A percentile compares a stretch with the other conserved stretches of the same genome.
Evolutionary conservation across 1,140 invertebrate genomes (phyloP).

Genomic region (Aphelinus certus): DNA sequence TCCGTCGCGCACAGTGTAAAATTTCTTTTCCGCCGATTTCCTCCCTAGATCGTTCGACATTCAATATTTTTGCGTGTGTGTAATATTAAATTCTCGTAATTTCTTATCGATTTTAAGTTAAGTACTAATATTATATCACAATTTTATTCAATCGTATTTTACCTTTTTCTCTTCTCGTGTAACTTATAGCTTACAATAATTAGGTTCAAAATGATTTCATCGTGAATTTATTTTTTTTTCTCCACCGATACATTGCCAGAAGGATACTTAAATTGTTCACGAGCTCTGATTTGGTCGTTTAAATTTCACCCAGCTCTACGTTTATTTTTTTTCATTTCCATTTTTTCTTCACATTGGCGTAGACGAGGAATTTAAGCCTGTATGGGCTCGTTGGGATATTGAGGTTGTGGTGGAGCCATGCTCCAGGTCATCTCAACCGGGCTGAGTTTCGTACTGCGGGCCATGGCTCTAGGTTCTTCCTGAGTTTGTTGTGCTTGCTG

Average conservation of each 20-base stretch:
- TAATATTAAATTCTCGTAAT: conserved; percentile 16
- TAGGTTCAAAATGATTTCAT: conserved; percentile 21
- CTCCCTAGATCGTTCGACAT: background rate
- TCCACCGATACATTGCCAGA: too few relatives aligned
- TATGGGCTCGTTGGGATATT: background rate
- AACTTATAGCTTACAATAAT: conserved; percentile 24
- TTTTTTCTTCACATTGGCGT: too few relatives aligned
- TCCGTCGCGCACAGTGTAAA: background rate
- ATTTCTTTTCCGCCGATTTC: conserved; percentile 4
- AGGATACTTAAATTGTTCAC: too few relatives aligned
- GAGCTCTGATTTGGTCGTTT: too few relatives aligned
- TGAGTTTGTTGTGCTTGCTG: background rate
- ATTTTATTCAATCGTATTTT: conserved; percentile 34
- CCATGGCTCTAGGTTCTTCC: conserved; percentile 9
- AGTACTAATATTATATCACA: conserved; percentile 37
- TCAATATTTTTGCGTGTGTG: background rate
- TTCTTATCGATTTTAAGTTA: conserved; percentile 31
- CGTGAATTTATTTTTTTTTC: conserved; percentile 9
- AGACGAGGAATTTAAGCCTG: conserved; percentile 18
- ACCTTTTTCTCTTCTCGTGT: background rate
- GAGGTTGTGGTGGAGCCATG: background rate
- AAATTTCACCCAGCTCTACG: too few relatives aligned
- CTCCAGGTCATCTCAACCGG: conserved; percentile 15
- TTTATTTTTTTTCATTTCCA: too few relatives aligned
- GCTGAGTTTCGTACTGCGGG: conserved; percentile 35